phyloP scores from a whole-genome alignment of 2,888 invertebrate species.

The Hyles lineata region DNA sequence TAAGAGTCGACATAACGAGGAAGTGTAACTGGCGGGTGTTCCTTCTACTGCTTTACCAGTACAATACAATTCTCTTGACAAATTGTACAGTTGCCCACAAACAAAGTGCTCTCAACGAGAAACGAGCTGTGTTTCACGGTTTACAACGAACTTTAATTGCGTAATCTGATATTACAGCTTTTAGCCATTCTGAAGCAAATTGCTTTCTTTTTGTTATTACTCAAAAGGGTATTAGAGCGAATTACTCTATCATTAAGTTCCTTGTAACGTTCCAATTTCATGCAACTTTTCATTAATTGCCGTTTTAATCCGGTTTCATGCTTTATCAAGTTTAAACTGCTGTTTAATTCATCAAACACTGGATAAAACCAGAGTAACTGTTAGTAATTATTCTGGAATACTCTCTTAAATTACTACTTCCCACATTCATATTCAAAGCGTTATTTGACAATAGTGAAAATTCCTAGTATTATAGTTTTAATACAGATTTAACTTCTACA shows the following conservation, averaged over 20 bases:
- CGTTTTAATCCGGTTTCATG: not conserved
- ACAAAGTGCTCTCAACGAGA: slow-evolving; percentile 60
- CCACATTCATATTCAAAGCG: too few relatives aligned
- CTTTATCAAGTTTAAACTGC: not conserved
- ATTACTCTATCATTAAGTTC: slow-evolving; percentile 25
- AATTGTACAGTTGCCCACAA: slow-evolving; percentile 54
- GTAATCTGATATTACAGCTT: slow-evolving; percentile 57
- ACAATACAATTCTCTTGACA: slow-evolving; percentile 61
- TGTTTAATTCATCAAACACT: not conserved
- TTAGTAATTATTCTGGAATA: too few relatives aligned
- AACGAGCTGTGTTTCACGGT: slow-evolving; percentile 52
- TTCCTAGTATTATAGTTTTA: too few relatives aligned
- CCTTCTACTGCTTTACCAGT: slow-evolving; percentile 33
- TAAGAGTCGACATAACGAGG: slow-evolving; percentile 20
- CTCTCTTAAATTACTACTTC: too few relatives aligned
- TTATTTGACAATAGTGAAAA: too few relatives aligned
- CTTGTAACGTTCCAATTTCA: slow-evolving; percentile 15
- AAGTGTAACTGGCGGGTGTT: slow-evolving; percentile 28
- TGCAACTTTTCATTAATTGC: slow-evolving; percentile 8
- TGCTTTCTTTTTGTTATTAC: slow-evolving; percentile 46
- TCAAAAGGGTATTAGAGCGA: slow-evolving; percentile 32
- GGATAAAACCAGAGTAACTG: too few relatives aligned
- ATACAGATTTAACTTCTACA: too few relatives aligned
- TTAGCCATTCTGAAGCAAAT: slow-evolving; percentile 49
- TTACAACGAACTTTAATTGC: slow-evolving; percentile 62